phyloP scores from a whole-genome alignment of 30 jellyfish, hydroid and myxozoan genomes.

The Aurelia aurita complex sp. Pacific region DNA sequence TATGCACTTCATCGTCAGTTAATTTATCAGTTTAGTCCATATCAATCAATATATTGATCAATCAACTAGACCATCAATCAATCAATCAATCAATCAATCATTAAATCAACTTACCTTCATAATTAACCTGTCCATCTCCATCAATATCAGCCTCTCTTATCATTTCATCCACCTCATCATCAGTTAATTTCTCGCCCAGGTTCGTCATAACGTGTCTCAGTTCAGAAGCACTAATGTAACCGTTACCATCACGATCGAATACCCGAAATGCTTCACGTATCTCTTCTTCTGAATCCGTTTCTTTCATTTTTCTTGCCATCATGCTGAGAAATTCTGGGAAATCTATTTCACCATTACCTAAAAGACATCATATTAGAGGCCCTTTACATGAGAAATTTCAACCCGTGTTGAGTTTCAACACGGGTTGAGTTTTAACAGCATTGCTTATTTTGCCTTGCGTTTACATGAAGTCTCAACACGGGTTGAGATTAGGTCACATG shows the following conservation, averaged over 20 bases:
- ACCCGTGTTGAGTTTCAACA: too few relatives aligned
- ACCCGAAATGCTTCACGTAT: constrained; percentile 97
- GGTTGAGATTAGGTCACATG: too few relatives aligned
- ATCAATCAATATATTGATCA: neutral
- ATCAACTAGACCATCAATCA: too few relatives aligned
- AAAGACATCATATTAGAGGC: neutral
- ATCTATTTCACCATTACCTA: constrained; percentile 94
- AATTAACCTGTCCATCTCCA: constrained; percentile 93
- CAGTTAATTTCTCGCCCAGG: constrained; percentile 88
- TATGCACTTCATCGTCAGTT: neutral
- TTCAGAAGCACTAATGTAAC: constrained; percentile 90
- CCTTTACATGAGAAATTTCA: too few relatives aligned
- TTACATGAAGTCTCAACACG: too few relatives aligned
- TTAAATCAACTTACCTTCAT: constrained; percentile 66
- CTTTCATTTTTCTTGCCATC: constrained; percentile 90
- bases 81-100: neutral
- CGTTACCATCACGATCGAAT: constrained; percentile 95
- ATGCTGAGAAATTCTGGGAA: constrained; percentile 85
- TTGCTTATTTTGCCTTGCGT: too few relatives aligned
- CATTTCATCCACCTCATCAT: constrained; percentile 97
- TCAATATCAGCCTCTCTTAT: constrained; percentile 93
- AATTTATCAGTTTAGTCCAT: too few relatives aligned
- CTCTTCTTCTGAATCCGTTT: constrained; percentile 89
- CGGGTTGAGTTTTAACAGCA: too few relatives aligned
- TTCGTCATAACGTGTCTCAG: constrained; percentile 90